Evolutionary conservation across 2,888 invertebrate species (phyloP), one percentile per base, ranked within the genome.

Genomic region (Thereva nobilitata): DNA sequence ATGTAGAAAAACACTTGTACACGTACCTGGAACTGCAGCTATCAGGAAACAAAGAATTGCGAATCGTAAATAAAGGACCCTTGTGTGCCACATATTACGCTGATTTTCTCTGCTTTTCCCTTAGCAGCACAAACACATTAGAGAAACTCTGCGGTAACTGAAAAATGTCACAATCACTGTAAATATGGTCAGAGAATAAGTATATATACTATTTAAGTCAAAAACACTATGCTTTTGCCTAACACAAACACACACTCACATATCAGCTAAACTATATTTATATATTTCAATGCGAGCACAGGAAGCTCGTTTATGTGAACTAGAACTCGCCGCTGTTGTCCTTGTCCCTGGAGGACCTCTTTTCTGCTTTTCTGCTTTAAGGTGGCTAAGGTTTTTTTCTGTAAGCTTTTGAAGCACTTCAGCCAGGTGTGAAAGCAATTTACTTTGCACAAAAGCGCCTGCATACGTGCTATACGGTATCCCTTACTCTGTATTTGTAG

Each of bases 11-110:
- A 12, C 44, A 34, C 52, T 52, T 23, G 41, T 44, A 8, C 52
- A 57, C 69, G 23, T 69, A 69, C 69, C 69, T 69, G 69, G 67
- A 57, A 61, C 68, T 67, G 70, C 69, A 69, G 66, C 70, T 68
- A 72, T 69, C 71, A 72, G 70, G 69, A 72, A 66, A 64, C 70
- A 70, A 59, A 70, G 66, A 64, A 70, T 69, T 68, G 69, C 69
- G 64, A 67, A 69, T 67, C 70, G 71, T 70, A 70, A 70, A 72
- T 70, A 70, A 65, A 70, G 56, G 68, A 70, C 68, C 70, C 70
- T 69, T 68, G 70, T 68, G 69, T 67, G 67, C 70, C 67, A 70
- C 71, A 72, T 70, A 68, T 70, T 72, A 70, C 55, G 54, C 52
- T 55, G 47, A 64, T 64, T 55, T 64, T 23, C 44, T 42, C 64